These are phyloP conservation scores for Dasyornis broadbenti DNA, from an alignment of 2,113 vertebrate species.

Conservation along the genomic window DNA sequence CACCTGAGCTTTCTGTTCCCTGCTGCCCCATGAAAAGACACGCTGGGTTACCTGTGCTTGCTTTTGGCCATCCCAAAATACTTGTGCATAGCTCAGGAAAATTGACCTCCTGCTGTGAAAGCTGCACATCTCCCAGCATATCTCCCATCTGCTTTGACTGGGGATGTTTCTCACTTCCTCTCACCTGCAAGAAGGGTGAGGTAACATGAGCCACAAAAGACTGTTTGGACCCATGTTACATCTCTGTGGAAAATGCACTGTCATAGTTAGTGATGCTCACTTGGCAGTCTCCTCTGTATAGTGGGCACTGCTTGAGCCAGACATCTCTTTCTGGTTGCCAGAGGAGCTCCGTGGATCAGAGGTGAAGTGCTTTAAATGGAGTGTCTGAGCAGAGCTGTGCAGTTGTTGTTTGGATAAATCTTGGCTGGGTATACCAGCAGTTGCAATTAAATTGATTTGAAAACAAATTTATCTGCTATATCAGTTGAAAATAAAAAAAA, in stretches of 20 bases:
- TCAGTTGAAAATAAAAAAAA: background rate
- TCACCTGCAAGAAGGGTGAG: background rate
- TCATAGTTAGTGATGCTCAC: background rate
- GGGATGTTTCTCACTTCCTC: background rate
- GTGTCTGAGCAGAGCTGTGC: background rate
- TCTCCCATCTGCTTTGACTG: background rate
- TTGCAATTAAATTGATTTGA: background rate
- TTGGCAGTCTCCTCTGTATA: background rate
- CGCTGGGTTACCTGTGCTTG: background rate
- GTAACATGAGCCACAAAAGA: background rate
- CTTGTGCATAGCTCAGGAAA: background rate
- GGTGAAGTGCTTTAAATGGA: background rate
- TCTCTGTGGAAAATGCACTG: background rate
- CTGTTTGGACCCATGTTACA: too few species aligned
- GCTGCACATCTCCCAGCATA: background rate
- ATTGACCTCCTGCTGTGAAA: background rate
- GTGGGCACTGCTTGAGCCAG: background rate
- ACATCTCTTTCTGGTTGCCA: background rate
- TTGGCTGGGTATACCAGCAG: background rate
- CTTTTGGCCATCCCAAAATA: background rate
- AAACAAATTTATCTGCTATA: background rate
- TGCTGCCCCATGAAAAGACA: background rate
- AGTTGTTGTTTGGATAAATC: background rate
- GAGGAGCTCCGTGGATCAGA: background rate
- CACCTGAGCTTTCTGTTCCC: background rate